phyloP scores from a whole-genome alignment of 2,888 invertebrate genomes.

The Xestia xanthographa region DNA sequence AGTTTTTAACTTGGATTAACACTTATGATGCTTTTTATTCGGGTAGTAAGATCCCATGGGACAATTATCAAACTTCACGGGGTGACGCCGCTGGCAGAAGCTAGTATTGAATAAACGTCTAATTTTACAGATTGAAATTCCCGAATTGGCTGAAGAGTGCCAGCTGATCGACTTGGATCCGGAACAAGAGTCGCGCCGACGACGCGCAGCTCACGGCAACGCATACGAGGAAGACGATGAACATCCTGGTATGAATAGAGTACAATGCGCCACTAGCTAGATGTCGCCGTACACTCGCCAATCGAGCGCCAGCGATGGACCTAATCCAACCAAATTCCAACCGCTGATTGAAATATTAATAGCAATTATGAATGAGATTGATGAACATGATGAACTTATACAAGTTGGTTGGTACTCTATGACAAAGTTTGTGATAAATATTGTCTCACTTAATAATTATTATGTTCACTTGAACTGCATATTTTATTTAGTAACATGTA shows the following conservation, averaged over 20 bases:
- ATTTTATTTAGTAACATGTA: slow-evolving; percentile 14
- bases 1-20: too few species aligned
- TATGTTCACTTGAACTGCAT: slow-evolving; percentile 24
- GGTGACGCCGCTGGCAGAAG: too few species aligned
- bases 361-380: slow-evolving; percentile 43
- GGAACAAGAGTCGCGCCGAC: slow-evolving; percentile 92
- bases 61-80: too few species aligned
- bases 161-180: slow-evolving; percentile 94
- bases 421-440: slow-evolving; percentile 26
- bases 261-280: slow-evolving; percentile 95
- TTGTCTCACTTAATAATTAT: slow-evolving; percentile 21
- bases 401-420: slow-evolving; percentile 17
- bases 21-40: too few species aligned
- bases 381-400: slow-evolving; percentile 27
- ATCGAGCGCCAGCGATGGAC: slow-evolving; percentile 60
- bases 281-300: slow-evolving; percentile 35
- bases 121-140: slow-evolving; percentile 89
- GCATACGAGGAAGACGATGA: slow-evolving; percentile 95
- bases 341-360: slow-evolving; percentile 56
- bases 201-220: slow-evolving; percentile 90
- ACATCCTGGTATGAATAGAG: slow-evolving; percentile 92
- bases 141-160: slow-evolving; percentile 95
- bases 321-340: slow-evolving; percentile 48
- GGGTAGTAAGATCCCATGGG: too few species aligned
- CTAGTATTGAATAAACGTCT: neutral